Percentiles rank a stretch among this genome's conserved stretches.
Evolutionary conservation across 2,888 invertebrate genomes (phyloP).

Genomic region (Orgyia antiqua): DNA sequence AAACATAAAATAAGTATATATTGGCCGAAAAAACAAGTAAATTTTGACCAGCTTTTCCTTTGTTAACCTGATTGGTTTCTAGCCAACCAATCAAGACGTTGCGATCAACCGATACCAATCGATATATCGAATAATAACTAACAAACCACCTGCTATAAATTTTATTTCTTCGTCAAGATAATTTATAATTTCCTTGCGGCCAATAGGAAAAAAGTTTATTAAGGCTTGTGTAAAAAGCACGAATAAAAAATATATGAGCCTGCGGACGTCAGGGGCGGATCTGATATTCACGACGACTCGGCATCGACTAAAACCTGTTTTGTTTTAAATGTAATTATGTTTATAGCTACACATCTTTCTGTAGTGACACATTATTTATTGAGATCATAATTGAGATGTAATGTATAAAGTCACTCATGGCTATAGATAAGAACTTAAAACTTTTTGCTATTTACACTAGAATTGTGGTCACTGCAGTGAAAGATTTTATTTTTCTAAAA

Average conservation of each 20-base stretch:
- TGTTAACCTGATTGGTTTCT: conserved; percentile 48
- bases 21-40: too few relatives aligned
- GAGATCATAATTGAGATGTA: too few relatives aligned
- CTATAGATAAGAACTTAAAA: too few relatives aligned
- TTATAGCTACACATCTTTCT: too few relatives aligned
- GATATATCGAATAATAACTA: conserved; percentile 44
- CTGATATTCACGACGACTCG: conserved; percentile 46
- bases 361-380: too few relatives aligned
- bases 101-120: conserved; percentile 33
- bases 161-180: conserved; percentile 55
- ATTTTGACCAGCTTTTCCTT: too few relatives aligned
- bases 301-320: conserved; percentile 56
- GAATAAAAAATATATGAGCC: conserved; percentile 46
- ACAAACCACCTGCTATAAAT: conserved; percentile 69
- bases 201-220: conserved; percentile 74
- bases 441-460: too few relatives aligned
- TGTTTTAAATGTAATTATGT: conserved; percentile 43
- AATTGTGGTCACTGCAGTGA: too few relatives aligned
- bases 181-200: conserved; percentile 59
- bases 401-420: too few relatives aligned
- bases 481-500: too few relatives aligned
- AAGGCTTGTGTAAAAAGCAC: conserved; percentile 46
- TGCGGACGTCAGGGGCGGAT: conserved; percentile 58
- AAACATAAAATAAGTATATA: conserved; percentile 23
- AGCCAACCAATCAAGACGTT: conserved; percentile 29